Evolutionary conservation across 2,797 vertebrate species (phyloP).

Genomic region (Menidia menidia): DNA sequence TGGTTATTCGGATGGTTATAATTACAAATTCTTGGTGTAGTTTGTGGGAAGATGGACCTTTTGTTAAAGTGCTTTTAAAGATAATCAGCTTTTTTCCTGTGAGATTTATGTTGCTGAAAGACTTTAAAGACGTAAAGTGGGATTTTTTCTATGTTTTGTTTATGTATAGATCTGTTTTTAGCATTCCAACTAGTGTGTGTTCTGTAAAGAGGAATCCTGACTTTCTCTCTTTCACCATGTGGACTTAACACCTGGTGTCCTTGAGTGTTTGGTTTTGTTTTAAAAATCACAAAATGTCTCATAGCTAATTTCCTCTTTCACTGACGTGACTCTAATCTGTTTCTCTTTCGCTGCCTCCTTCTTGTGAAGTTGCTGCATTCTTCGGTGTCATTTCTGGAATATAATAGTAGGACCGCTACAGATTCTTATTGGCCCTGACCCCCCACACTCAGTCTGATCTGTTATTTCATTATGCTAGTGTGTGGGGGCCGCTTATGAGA

Average conservation of each 20-base stretch:
- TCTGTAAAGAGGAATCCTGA: conserved; percentile 22
- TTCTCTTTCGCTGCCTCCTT: conserved; percentile 6
- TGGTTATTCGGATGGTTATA: conserved; percentile 8
- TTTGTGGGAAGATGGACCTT: neutral
- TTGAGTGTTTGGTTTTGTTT: conserved; percentile 45
- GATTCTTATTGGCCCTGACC: conserved; percentile 6
- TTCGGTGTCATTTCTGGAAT: conserved; percentile 17
- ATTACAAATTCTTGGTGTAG: conserved; percentile 16
- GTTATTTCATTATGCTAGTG: conserved; percentile 34
- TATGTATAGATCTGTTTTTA: neutral
- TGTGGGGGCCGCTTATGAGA: conserved; percentile 14
- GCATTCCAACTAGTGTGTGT: conserved; percentile 1
- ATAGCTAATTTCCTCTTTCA: conserved; percentile 28
- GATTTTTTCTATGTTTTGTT: neutral
- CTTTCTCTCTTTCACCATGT: conserved; percentile 30
- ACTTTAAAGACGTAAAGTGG: no score
- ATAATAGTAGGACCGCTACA: conserved; percentile 14
- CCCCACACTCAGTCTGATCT: conserved; percentile 36
- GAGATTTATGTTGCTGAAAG: no score
- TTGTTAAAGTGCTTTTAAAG: neutral
- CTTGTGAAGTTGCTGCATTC: conserved; percentile 28
- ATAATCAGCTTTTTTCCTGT: no score
- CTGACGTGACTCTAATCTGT: neutral
- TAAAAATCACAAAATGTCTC: conserved; percentile 41
- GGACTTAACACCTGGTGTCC: conserved; percentile 68